phyloP scores from a whole-genome alignment of 2,113 vertebrate species.

The Alaudala cheleensis region DNA sequence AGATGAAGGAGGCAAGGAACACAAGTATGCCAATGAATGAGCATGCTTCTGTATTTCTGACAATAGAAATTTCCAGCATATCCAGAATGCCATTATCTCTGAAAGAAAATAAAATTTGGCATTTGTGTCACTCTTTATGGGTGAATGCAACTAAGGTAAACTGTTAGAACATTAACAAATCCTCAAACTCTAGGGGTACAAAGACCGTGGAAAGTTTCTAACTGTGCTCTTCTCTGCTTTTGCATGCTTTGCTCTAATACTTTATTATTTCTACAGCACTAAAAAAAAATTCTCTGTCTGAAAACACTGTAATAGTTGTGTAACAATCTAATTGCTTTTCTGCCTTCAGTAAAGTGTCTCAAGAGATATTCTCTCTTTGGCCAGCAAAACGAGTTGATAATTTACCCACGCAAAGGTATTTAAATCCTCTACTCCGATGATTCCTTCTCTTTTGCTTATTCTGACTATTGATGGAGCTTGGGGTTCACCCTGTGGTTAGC shows the following conservation, averaged over 20 bases:
- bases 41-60: accelerated
- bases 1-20: not conserved
- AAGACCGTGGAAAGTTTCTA: not conserved
- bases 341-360: constrained; percentile 32
- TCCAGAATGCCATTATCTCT: not conserved
- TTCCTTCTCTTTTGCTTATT: constrained; percentile 30
- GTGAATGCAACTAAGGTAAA: accelerated
- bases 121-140: not conserved
- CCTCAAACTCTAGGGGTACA: not conserved
- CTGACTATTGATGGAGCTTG: not conserved
- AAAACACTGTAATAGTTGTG: constrained; percentile 29
- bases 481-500: not conserved
- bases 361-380: constrained; percentile 29
- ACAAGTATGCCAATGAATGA: not conserved
- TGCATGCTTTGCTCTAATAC: not conserved
- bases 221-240: not conserved
- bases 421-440: constrained; percentile 37
- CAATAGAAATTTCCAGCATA: not conserved
- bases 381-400: constrained; percentile 43
- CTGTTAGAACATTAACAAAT: not conserved
- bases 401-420: constrained; percentile 41
- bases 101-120: not conserved
- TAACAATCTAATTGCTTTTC: constrained; percentile 51
- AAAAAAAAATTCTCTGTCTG: constrained; percentile 21
- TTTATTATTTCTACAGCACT: constrained; percentile 1